These are phyloP conservation scores for Athetis lepigone DNA, from an alignment of 2,888 invertebrate species.

Conservation along the genomic window DNA sequence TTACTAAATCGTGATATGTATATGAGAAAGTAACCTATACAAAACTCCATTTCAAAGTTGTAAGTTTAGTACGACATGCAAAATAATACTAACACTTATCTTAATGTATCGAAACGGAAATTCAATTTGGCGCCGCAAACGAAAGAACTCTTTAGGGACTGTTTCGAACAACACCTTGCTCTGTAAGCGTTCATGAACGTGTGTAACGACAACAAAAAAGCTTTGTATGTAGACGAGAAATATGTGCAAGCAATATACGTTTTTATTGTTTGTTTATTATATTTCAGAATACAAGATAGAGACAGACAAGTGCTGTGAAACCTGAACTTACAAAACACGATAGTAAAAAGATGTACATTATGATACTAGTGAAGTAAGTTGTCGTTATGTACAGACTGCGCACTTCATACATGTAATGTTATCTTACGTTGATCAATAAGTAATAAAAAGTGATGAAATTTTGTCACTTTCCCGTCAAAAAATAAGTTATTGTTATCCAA, in stretches of 20 bases:
- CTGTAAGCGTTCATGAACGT: slow-evolving; percentile 51
- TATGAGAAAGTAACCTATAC: slow-evolving; percentile 35
- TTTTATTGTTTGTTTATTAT: not conserved
- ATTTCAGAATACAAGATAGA: not conserved
- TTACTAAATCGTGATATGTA: not conserved
- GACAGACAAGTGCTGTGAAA: slow-evolving; percentile 3
- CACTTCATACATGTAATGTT: not conserved
- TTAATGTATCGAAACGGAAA: slow-evolving; percentile 68
- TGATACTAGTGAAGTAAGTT: too few species aligned
- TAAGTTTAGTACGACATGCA: slow-evolving; percentile 42
- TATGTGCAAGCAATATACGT: slow-evolving; percentile 2
- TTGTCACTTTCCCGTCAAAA: too few species aligned
- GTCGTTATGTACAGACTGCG: not conserved
- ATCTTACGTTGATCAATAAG: not conserved
- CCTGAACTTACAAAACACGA: not conserved
- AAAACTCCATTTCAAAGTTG: slow-evolving; percentile 43
- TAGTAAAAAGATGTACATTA: slow-evolving; percentile 1
- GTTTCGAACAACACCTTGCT: slow-evolving; percentile 50
- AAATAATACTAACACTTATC: slow-evolving; percentile 65
- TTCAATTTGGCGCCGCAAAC: slow-evolving; percentile 67
- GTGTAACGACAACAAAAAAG: slow-evolving; percentile 23
- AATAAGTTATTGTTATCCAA: too few species aligned
- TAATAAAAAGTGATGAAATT: not conserved
- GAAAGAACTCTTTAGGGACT: slow-evolving; percentile 64
- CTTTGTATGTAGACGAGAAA: not conserved